Conservation (phyloP, 2,113 vertebrate species). For the Pelmatolapia mariae region DNA sequence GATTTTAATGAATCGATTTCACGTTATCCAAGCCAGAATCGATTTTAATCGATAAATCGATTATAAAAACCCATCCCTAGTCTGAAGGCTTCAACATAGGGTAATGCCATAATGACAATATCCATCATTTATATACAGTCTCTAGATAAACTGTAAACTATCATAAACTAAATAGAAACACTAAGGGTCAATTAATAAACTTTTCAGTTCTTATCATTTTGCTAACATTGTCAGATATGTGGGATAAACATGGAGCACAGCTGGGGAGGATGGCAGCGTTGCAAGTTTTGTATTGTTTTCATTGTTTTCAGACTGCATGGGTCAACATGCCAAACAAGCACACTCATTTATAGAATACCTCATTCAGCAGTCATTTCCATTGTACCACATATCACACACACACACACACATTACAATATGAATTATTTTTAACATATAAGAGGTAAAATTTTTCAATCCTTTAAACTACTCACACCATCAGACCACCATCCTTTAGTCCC, state of each 20-base stretch:
- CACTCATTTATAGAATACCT: not conserved
- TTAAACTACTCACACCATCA: not conserved
- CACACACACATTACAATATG: not conserved
- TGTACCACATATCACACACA: not conserved
- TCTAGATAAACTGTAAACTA: not conserved
- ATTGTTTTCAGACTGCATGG: not conserved
- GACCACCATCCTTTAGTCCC: not conserved
- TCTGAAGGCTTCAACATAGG: not conserved
- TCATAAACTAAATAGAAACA: not conserved
- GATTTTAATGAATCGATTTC: too few relatives aligned
- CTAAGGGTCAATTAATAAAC: not conserved
- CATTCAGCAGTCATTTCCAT: not conserved
- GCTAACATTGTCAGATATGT: not conserved
- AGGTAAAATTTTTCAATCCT: not conserved
- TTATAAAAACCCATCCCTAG: too few relatives aligned
- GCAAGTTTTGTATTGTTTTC: not conserved
- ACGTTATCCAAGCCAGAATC: too few relatives aligned
- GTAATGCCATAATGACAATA: not conserved
- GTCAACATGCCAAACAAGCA: not conserved
- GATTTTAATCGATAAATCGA: too few relatives aligned
- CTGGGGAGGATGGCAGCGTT: not conserved
- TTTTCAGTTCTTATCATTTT: not conserved
- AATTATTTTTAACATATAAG: not conserved
- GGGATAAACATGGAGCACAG: not conserved
- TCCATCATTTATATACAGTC: rapidly evolving